Conservation (phyloP, 2,888 invertebrate species). For the Eumerus sabulonum region DNA sequence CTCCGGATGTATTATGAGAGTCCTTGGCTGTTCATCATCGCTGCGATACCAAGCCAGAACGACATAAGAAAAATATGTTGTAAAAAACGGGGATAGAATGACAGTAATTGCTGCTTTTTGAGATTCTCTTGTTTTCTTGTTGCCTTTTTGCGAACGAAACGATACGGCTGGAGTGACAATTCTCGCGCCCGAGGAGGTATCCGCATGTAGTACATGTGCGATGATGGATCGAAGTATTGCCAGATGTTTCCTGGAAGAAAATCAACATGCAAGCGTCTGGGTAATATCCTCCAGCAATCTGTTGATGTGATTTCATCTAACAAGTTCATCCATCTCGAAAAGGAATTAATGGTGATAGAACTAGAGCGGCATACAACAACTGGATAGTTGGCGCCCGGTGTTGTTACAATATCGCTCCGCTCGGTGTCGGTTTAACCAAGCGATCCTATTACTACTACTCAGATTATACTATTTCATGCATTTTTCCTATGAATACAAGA, state of each 20-base stretch:
- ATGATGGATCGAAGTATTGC: constrained; percentile 1
- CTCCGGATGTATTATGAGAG: constrained; percentile 35
- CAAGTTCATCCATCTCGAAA: no score
- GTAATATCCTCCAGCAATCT: no score
- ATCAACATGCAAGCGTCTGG: no score
- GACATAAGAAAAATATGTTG: not conserved
- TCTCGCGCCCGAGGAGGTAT: constrained; percentile 19
- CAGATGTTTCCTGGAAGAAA: not conserved
- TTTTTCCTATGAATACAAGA: constrained; percentile 36
- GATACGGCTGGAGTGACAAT: constrained; percentile 41
- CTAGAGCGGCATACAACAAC: no score
- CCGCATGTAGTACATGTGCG: no score
- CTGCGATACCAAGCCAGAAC: not conserved
- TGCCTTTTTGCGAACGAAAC: not conserved
- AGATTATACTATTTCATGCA: constrained; percentile 12
- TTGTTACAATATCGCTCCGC: not conserved
- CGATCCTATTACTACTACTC: constrained; percentile 1
- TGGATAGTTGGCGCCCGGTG: not conserved
- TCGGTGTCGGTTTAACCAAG: not conserved
- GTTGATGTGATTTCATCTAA: no score
- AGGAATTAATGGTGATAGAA: no score
- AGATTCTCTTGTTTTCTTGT: constrained; percentile 9
- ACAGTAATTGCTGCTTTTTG: constrained; percentile 45
- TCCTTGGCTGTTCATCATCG: constrained; percentile 18
- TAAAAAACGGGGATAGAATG: constrained; percentile 28